Percentiles rank a stretch among this genome's conserved stretches.
phyloP scores from a whole-genome alignment of 2,888 invertebrate genomes.

The Ormyrus rosae region DNA sequence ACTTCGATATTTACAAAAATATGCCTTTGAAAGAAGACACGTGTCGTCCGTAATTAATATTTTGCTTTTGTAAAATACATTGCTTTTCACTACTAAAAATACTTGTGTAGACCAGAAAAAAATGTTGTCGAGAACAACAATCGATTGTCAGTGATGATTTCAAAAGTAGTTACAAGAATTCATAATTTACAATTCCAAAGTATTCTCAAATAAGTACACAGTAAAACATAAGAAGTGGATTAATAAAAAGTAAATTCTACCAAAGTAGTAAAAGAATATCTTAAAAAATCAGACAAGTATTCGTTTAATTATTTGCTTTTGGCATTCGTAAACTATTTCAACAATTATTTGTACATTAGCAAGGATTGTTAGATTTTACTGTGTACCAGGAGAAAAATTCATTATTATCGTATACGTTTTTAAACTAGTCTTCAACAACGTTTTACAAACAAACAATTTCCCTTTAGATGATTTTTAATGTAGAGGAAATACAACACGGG shows the following conservation, averaged over 20 bases:
- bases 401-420: conserved; percentile 33
- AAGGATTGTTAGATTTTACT: conserved; percentile 30
- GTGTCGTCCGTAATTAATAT: conserved; percentile 19
- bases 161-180: conserved; percentile 12
- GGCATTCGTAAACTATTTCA: conserved; percentile 18
- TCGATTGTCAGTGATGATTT: conserved; percentile 40
- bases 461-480: neutral
- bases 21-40: conserved; percentile 39
- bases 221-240: conserved; percentile 2
- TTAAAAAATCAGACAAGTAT: neutral
- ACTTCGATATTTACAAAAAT: conserved; percentile 45
- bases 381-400: conserved; percentile 7
- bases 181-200: conserved; percentile 3
- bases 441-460: conserved; percentile 35
- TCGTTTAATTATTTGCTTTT: neutral
- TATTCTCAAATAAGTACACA: conserved; percentile 11
- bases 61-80: conserved; percentile 28
- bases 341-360: conserved; percentile 31
- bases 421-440: conserved; percentile 35
- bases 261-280: neutral
- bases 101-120: conserved; percentile 20
- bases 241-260: too few relatives aligned
- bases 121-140: conserved; percentile 33
- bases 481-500: conserved; percentile 18
- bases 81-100: conserved; percentile 40